Evolutionary conservation across 2,888 invertebrate species (phyloP), one percentile per base, ranked within the genome.

Genomic region (Trachelus tabidus): DNA sequence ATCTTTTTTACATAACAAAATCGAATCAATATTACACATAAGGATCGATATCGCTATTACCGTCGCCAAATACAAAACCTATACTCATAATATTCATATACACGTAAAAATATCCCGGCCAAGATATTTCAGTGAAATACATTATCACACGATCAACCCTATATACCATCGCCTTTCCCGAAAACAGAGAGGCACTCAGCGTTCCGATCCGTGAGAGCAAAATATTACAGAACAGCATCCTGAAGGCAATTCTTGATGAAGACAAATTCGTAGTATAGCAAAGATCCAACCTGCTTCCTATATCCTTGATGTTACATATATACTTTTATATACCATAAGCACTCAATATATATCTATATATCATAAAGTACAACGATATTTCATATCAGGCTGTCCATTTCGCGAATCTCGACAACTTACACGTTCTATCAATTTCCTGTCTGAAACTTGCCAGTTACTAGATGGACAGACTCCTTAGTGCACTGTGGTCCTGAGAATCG

Each of bases 391-490:
- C 31, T 34, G 71, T 31, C 31, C 71, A 71, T 71, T 23, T 31
- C 33, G 31, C 71, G 71, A 34, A 71, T 34, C 34, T 34, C 6
- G 71, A 31, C 31, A 11, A 34, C 33, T 71, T 71, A 71, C 71
- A 71, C 71, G 71, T 34, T 71, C 71, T 71, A 71, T 71, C 71
- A 71, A 71, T 71, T 71, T 71, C 71, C 71, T 34, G 71, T 31
- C 71, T 12, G 71, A 23, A 31, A 9, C 23, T 56, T 56, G 56
- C 56, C 56, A 56, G 56, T 56, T 56, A 56, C 56, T 40, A 23
- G 23, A 40, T 40, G 40, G 23, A 15, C 40, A 6, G 15, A 40
- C 40, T 40, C 40, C 56, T 56, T 56, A 56, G 56, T 56, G 56
- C 56, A 23, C 23, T 23, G 23, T 2, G 23, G 9, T 23, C 56